A percentile compares a stretch with the other conserved stretches of the same genome.
These are phyloP conservation scores for Gnathonemus echidnorhynchus DNA, from an alignment of 2,113 vertebrate genomes.

Conservation along the genomic window DNA sequence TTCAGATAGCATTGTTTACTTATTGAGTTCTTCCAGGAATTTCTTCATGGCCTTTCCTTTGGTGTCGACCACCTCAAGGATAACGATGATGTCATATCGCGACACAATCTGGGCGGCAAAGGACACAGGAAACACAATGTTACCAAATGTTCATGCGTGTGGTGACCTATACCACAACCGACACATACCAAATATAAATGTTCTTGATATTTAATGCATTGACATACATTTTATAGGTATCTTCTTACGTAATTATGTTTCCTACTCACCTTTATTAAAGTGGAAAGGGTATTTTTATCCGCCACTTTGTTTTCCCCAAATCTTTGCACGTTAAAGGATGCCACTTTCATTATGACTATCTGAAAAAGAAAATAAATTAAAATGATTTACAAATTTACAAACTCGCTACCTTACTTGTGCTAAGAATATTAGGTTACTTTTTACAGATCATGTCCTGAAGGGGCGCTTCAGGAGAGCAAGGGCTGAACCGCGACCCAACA, in stretches of 20 bases:
- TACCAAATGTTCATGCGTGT: not conserved
- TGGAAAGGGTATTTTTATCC: slow-evolving; percentile 33
- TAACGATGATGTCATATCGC: slow-evolving; percentile 64
- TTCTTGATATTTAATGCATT: not conserved
- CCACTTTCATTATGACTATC: slow-evolving; percentile 51
- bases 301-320: slow-evolving; percentile 53
- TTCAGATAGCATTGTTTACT: slow-evolving; percentile 33
- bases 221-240: not conserved
- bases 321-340: slow-evolving; percentile 55
- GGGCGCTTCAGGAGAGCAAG: not conserved
- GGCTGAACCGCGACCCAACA: not conserved
- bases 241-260: not conserved
- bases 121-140: not conserved
- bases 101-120: slow-evolving; percentile 50
- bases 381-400: not conserved
- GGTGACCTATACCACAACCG: not conserved
- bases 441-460: not conserved
- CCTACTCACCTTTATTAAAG: slow-evolving; percentile 44
- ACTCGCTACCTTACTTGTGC: not conserved
- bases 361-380: not conserved
- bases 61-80: slow-evolving; percentile 63
- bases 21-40: slow-evolving; percentile 54
- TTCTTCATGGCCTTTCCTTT: slow-evolving; percentile 38
- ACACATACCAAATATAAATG: not conserved
- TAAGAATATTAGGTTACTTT: not conserved